Evolutionary conservation across 2,888 invertebrate species (phyloP), one percentile per base, ranked within the genome.

Genomic region (Orthonevra nobilis): DNA sequence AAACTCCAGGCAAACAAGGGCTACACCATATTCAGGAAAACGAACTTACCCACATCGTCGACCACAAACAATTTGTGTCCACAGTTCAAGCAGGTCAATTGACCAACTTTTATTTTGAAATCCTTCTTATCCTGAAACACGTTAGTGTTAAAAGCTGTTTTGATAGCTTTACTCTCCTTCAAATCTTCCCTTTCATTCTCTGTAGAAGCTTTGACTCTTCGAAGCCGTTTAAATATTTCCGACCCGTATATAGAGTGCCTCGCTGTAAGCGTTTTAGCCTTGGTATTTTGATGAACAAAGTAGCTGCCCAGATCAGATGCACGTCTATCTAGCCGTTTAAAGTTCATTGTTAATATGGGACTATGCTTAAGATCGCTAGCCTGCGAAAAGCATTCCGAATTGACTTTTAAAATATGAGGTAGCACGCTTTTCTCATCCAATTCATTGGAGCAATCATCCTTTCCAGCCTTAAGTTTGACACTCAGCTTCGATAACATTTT

Each of bases 41-140:
- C n/a, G n/a, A n/a, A n/a, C 60, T 56, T 50, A 79, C 79, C 79
- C 23, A 73, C 28, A 56, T 79, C 79, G 15, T 79, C 79, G 28
- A 79, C 73, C 12, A 79, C 79, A 61, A 79, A 79, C 14, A 79
- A 36, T 14, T 68, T 79, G 9, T 79, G 73, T 6, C 79, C 79
- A 20, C 79, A 79, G 17, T 79, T 79, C 2, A 73, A 23, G 5
- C 79, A 79, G 1, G 66, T 68, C 10, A 79, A 36, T n/a, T 73
- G 73, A 3, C 79, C 79, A 26, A 79, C 73, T 79, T 79, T 79
- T 2, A 79, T 61, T 42, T 79, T 79, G 2, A 73, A 79, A 28
- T 73, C 61, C 20, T 38, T 70, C 9, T 56, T 69, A 6, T 68
- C 48, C 2, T 46, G 17, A 15, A 54, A 68, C 6, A 23, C 7